Evolutionary conservation across 53 echinoderm and acorn worm genomes (phyloP).

Genomic region (Arbacia lixula): DNA sequence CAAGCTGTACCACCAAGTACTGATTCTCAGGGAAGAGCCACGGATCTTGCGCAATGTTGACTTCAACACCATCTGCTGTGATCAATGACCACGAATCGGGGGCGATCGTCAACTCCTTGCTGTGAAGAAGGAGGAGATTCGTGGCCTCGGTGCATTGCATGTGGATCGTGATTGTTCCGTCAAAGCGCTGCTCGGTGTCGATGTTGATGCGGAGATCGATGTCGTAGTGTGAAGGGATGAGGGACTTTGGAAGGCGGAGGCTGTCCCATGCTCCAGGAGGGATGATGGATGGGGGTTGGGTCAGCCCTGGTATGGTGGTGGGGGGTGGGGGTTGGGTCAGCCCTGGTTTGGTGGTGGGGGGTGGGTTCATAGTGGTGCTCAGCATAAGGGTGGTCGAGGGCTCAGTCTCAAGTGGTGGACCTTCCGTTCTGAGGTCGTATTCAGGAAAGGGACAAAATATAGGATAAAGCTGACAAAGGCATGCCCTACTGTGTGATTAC

Average conservation of each 20-base stretch:
- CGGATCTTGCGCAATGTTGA: constrained; percentile 11
- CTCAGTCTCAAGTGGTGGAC: too few species aligned
- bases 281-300: too few species aligned
- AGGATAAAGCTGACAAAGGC: too few species aligned
- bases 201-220: constrained; percentile 75
- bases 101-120: constrained; percentile 65
- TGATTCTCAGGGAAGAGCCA: constrained; percentile 62
- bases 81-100: constrained; percentile 20
- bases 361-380: constrained; percentile 6
- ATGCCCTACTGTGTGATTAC: too few species aligned
- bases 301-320: too few species aligned
- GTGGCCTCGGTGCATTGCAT: constrained; percentile 70
- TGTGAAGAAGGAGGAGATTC: constrained; percentile 74
- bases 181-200: constrained; percentile 66
- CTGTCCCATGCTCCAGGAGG: constrained; percentile 66
- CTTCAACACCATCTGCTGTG: constrained; percentile 1
- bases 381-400: not conserved
- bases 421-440: too few species aligned
- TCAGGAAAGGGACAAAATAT: too few species aligned
- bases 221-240: constrained; percentile 84
- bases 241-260: constrained; percentile 72
- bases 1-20: constrained; percentile 58
- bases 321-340: too few species aligned
- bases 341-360: too few species aligned
- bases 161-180: constrained; percentile 60